These are phyloP conservation scores for Synanthedon vespiformis DNA, from an alignment of 2,888 invertebrate species.

Conservation along the genomic window DNA sequence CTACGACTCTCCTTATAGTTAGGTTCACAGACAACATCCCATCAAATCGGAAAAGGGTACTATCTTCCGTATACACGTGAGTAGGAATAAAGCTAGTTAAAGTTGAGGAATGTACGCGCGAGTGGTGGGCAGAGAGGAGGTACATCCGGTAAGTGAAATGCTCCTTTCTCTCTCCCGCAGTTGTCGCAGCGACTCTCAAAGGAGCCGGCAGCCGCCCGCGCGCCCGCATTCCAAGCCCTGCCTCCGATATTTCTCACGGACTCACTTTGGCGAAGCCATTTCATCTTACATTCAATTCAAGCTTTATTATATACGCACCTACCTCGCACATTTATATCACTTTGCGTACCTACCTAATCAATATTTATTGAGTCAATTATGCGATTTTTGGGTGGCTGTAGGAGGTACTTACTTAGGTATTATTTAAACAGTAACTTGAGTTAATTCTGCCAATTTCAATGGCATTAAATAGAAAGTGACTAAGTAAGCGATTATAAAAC, in stretches of 20 bases:
- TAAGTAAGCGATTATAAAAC: no score
- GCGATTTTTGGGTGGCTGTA: no score
- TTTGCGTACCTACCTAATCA: slow-evolving; percentile 1
- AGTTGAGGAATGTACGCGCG: not conserved
- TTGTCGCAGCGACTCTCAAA: slow-evolving; percentile 56
- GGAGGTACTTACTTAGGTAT: no score
- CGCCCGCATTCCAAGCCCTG: slow-evolving; percentile 57
- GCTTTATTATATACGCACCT: not conserved
- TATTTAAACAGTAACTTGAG: no score
- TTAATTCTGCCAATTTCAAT: no score
- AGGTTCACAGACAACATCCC: no score
- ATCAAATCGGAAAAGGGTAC: no score
- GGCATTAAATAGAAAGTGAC: no score
- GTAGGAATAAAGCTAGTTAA: no score
- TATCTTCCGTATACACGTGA: no score
- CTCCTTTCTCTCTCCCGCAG: slow-evolving; percentile 50
- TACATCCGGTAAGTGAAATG: slow-evolving; percentile 42
- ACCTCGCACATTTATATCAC: not conserved
- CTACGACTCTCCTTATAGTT: no score
- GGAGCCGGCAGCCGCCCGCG: slow-evolving; percentile 64
- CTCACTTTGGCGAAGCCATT: slow-evolving; percentile 64
- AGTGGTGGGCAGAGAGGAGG: not conserved
- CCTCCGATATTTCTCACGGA: slow-evolving; percentile 66
- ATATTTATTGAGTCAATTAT: no score
- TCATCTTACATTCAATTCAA: slow-evolving; percentile 12